Percentiles rank a stretch among this genome's conserved stretches.
phyloP scores from a whole-genome alignment of 2,797 vertebrate genomes.

The Fundulus diaphanus region DNA sequence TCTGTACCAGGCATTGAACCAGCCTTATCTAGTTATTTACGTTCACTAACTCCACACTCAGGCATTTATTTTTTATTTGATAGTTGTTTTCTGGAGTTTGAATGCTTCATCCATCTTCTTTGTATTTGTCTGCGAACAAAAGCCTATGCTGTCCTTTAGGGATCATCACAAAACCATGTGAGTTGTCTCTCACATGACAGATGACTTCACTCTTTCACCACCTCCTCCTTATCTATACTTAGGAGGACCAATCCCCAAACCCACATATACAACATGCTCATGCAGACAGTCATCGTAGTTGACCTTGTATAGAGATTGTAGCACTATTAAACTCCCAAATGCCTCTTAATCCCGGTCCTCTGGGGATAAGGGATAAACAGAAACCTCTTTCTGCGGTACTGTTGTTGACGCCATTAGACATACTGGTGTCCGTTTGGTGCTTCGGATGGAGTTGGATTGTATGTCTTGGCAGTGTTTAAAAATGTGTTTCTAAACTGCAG shows the following conservation, averaged over 20 bases:
- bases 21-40: constrained; percentile 5
- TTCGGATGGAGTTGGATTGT: constrained; percentile 24
- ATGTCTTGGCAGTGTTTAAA: constrained; percentile 28
- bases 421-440: constrained; percentile 2
- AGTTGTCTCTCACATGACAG: constrained; percentile 56
- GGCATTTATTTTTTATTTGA: no score
- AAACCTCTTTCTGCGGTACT: constrained; percentile 31
- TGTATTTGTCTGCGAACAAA: constrained; percentile 40
- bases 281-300: constrained; percentile 37
- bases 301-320: constrained; percentile 70
- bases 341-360: constrained; percentile 70
- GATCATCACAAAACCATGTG: constrained; percentile 20
- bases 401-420: not conserved
- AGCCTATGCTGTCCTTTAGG: constrained; percentile 48
- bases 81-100: constrained; percentile 12
- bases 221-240: constrained; percentile 56
- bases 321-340: constrained; percentile 59
- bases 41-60: constrained; percentile 14
- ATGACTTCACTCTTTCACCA: constrained; percentile 75
- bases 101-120: constrained; percentile 12
- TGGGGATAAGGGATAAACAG: constrained; percentile 55
- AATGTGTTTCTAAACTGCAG: not conserved
- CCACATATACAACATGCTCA: constrained; percentile 32
- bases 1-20: constrained; percentile 29
- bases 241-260: constrained; percentile 59